phyloP scores from a whole-genome alignment of 2,113 vertebrate genomes.

The Potamarius usumacintae region DNA sequence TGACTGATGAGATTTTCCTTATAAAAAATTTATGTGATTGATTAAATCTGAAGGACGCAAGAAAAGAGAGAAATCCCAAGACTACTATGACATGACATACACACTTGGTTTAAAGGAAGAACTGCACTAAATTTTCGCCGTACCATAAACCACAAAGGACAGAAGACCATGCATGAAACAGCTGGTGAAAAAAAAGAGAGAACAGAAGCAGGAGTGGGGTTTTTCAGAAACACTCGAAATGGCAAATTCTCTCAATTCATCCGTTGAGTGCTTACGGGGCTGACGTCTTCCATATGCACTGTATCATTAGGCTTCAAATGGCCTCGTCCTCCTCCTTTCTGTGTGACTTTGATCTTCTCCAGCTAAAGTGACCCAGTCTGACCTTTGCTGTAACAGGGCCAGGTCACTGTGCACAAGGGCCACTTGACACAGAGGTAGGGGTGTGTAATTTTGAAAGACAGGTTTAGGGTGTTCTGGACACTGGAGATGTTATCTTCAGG shows the following conservation, averaged over 20 bases:
- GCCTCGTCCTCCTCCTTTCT: background rate
- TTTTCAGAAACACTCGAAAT: constrained; percentile 8
- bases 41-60: background rate
- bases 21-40: background rate
- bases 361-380: background rate
- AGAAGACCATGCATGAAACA: background rate
- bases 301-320: background rate
- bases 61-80: constrained; percentile 5
- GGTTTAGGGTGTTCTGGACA: constrained; percentile 48
- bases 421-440: constrained; percentile 7
- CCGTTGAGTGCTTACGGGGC: background rate
- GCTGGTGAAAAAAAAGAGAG: background rate
- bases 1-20: background rate
- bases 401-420: constrained; percentile 23
- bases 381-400: constrained; percentile 16
- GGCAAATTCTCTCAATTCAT: constrained; percentile 12
- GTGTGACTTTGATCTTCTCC: background rate
- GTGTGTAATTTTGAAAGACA: constrained; percentile 51
- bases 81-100: background rate
- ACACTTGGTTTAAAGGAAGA: background rate
- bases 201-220: background rate
- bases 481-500: constrained; percentile 50
- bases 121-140: background rate
- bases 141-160: background rate
- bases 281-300: background rate